These are phyloP conservation scores for Acrossocheilus wenchowensis DNA, from an alignment of 2,797 vertebrate genomes.

Conservation along the genomic window DNA sequence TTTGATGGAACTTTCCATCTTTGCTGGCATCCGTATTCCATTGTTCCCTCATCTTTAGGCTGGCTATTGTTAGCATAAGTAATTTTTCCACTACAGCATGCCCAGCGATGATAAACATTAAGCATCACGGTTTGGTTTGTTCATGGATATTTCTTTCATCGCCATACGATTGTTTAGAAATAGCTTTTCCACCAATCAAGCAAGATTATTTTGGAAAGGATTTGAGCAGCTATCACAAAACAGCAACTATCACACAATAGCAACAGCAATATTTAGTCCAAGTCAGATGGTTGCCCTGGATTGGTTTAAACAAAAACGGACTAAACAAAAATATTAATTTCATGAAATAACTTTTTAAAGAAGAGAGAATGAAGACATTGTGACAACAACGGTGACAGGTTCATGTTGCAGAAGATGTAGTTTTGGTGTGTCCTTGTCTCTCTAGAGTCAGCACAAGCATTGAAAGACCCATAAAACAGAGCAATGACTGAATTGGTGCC, in stretches of 20 bases:
- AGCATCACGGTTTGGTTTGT: conserved; percentile 39
- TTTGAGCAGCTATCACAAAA: conserved; percentile 24
- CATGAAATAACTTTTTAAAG: background rate
- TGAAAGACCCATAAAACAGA: conserved; percentile 7
- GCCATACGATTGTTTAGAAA: conserved; percentile 52
- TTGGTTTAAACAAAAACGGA: conserved; percentile 7
- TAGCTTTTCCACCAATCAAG: conserved; percentile 51
- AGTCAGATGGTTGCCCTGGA: conserved; percentile 27
- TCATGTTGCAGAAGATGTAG: background rate
- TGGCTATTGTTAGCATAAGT: conserved; percentile 38
- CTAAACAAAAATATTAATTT: conserved; percentile 21
- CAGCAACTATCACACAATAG: conserved; percentile 30
- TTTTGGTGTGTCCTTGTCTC: background rate
- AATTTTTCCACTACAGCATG: conserved; percentile 37
- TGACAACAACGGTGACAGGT: background rate
- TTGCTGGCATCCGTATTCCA: background rate
- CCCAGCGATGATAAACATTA: conserved; percentile 38
- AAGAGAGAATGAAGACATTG: background rate
- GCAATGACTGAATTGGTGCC: conserved; percentile 37
- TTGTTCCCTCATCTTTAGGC: conserved; percentile 48
- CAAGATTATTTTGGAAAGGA: conserved; percentile 43
- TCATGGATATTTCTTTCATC: conserved; percentile 51
- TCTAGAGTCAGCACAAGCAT: background rate
- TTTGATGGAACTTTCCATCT: conserved; percentile 45
- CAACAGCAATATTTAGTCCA: conserved; percentile 40